These are phyloP conservation scores for Tenebrosternarchus preto DNA, from an alignment of 2,113 vertebrate species.

Conservation along the genomic window DNA sequence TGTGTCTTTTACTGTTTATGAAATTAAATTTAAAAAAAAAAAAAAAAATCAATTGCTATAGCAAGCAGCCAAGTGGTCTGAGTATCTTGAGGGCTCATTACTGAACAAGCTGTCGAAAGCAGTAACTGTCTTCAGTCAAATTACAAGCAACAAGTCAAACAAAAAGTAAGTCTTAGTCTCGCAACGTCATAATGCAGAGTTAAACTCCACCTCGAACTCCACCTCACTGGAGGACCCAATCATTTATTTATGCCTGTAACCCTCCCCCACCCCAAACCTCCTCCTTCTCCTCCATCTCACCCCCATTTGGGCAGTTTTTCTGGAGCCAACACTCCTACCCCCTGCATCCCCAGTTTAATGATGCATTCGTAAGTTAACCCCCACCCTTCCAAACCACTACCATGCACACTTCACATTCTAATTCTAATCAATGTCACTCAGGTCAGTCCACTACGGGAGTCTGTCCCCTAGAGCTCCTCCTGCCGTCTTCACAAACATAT, in stretches of 20 bases:
- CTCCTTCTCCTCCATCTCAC: not conserved
- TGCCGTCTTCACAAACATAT: slow-evolving; percentile 75
- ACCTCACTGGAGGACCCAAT: slow-evolving; percentile 28
- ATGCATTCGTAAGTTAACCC: slow-evolving; percentile 63
- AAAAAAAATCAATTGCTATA: too few species aligned
- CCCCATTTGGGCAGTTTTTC: slow-evolving; percentile 49
- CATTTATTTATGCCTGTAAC: slow-evolving; percentile 58
- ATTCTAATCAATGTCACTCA: slow-evolving; percentile 79
- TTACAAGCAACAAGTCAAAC: slow-evolving; percentile 64
- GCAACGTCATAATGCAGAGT: slow-evolving; percentile 22
- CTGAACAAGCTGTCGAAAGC: slow-evolving; percentile 49
- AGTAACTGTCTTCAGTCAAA: slow-evolving; percentile 52
- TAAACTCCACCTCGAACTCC: slow-evolving; percentile 42
- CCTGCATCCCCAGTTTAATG: slow-evolving; percentile 56
- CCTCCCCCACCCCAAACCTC: slow-evolving; percentile 55
- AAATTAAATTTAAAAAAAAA: too few species aligned
- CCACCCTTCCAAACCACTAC: slow-evolving; percentile 53
- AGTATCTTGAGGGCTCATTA: slow-evolving; percentile 28
- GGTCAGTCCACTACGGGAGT: slow-evolving; percentile 72
- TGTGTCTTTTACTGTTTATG: too few species aligned
- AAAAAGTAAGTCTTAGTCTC: slow-evolving; percentile 38
- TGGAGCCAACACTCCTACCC: slow-evolving; percentile 28
- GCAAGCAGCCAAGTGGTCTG: too few species aligned
- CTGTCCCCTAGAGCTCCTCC: slow-evolving; percentile 58
- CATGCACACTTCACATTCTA: slow-evolving; percentile 73